Conservation (phyloP, 1,140 invertebrate genomes). For the Euwallacea similis region DNA sequence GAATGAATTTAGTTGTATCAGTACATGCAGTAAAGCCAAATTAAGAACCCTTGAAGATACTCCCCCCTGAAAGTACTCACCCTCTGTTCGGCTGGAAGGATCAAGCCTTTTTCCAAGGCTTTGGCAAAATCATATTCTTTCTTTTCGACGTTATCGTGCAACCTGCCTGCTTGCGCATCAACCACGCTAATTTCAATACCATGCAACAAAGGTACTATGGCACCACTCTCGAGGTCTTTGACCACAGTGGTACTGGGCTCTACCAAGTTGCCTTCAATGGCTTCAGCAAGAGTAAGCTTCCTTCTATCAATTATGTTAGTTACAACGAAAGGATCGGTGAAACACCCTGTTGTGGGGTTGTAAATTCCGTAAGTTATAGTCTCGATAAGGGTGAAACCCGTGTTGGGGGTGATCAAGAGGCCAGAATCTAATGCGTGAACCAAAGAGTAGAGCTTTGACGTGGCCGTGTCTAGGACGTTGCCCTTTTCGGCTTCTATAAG, state of each 20-base stretch:
- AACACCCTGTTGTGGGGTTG: constrained; percentile 73
- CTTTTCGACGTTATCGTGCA: constrained; percentile 65
- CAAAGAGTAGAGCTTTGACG: constrained; percentile 76
- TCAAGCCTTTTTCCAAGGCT: constrained; percentile 82
- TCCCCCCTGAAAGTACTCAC: constrained; percentile 65
- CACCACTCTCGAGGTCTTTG: constrained; percentile 75
- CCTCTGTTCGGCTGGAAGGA: constrained; percentile 87
- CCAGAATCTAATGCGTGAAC: constrained; percentile 74
- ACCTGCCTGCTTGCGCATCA: constrained; percentile 72
- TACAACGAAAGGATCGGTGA: constrained; percentile 77
- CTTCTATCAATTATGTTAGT: constrained; percentile 67
- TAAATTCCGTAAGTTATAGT: constrained; percentile 81
- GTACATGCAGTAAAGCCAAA: background rate
- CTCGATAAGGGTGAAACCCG: constrained; percentile 78
- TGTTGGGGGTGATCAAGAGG: constrained; percentile 73
- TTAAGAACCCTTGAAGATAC: background rate
- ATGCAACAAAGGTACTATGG: constrained; percentile 74
- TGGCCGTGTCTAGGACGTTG: constrained; percentile 78
- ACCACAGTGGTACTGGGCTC: constrained; percentile 84
- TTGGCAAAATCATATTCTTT: constrained; percentile 78
- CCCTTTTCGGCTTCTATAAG: constrained; percentile 85
- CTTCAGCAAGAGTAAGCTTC: constrained; percentile 73
- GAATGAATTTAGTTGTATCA: background rate
- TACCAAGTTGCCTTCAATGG: constrained; percentile 75
- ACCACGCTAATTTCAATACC: constrained; percentile 75